A percentile compares a stretch with the other conserved stretches of the same genome.
phyloP scores from a whole-genome alignment of 2,113 vertebrate species.

The Otus sunia region DNA sequence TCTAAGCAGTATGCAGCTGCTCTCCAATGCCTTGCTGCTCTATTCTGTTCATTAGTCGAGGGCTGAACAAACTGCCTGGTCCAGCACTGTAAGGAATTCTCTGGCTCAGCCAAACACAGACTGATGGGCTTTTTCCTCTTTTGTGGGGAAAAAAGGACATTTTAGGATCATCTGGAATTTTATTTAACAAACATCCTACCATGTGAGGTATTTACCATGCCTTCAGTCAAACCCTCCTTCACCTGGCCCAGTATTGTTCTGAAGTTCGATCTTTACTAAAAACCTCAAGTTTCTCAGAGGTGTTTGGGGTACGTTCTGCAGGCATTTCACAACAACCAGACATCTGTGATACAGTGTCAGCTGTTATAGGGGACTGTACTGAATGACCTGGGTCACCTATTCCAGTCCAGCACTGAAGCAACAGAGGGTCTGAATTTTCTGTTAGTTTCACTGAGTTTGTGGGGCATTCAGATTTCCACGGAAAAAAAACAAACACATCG shows the following conservation, averaged over 20 bases:
- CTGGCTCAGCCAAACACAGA: background rate
- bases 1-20: background rate
- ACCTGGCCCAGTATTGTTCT: rapidly evolving
- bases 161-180: background rate
- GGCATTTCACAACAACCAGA: background rate
- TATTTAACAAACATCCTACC: background rate
- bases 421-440: rapidly evolving
- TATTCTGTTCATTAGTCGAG: background rate
- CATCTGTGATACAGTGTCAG: background rate
- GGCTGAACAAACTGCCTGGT: background rate
- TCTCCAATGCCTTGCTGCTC: background rate
- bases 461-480: background rate
- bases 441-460: background rate
- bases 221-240: background rate
- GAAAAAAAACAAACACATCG: background rate
- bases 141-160: background rate
- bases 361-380: background rate
- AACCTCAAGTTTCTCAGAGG: background rate
- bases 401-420: background rate
- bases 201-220: rapidly evolving
- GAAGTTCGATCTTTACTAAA: background rate
- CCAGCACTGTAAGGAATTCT: background rate
- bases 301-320: background rate
- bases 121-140: background rate
- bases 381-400: background rate